Conservation (phyloP, 2,797 vertebrate species). For the Sebastes itinus region DNA sequence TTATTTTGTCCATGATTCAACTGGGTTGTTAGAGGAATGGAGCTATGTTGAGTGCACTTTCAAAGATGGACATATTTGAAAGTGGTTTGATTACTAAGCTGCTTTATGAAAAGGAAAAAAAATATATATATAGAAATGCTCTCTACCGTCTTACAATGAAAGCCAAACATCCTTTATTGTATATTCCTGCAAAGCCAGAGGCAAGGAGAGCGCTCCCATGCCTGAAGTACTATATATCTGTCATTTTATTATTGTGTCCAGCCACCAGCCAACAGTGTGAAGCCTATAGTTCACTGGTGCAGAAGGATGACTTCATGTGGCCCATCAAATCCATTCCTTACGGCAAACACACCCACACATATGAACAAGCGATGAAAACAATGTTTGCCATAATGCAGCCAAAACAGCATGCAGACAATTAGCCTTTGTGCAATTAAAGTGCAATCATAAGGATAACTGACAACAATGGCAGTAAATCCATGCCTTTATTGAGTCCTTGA, state of each 20-base stretch:
- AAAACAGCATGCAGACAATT: constrained; percentile 54
- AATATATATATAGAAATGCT: neutral
- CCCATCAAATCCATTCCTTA: constrained; percentile 34
- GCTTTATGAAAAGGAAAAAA: neutral
- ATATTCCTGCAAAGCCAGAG: neutral
- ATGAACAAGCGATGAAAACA: constrained; percentile 44
- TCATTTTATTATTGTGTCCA: constrained; percentile 45
- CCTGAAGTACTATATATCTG: constrained; percentile 23
- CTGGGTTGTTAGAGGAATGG: neutral
- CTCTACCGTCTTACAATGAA: neutral
- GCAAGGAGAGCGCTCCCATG: neutral
- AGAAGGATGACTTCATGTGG: constrained; percentile 38
- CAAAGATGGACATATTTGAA: neutral
- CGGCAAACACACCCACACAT: constrained; percentile 19
- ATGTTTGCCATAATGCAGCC: constrained; percentile 37
- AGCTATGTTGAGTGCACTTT: neutral
- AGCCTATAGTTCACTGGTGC: constrained; percentile 37
- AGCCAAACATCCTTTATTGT: neutral
- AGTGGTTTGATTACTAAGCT: neutral
- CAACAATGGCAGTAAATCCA: constrained; percentile 61
- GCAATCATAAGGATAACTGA: constrained; percentile 63
- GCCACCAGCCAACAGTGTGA: constrained; percentile 23
- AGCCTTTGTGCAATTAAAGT: constrained; percentile 54
- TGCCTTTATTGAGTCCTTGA: constrained; percentile 57
- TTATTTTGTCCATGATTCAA: neutral